Evolutionary conservation across 2,888 invertebrate species (phyloP).

Genomic region (Campoplex capitator): DNA sequence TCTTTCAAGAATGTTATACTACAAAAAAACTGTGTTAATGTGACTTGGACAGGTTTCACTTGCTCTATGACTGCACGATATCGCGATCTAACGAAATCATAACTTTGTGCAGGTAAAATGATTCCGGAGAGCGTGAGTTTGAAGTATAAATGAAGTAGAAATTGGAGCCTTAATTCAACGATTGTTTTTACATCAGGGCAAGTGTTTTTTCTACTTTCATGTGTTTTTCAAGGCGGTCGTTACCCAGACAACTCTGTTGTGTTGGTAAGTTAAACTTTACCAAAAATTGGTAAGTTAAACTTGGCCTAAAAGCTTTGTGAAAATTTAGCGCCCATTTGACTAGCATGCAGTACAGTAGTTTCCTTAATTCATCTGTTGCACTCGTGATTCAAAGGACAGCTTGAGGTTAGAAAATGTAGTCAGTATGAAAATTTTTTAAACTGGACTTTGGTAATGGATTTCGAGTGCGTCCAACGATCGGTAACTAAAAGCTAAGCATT

Average conservation of each 20-base stretch:
- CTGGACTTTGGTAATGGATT: constrained; percentile 69
- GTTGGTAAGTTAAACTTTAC: too few species aligned
- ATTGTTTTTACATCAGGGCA: neutral
- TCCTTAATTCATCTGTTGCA: constrained; percentile 41
- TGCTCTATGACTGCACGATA: neutral
- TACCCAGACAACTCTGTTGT: neutral
- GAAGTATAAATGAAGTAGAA: neutral
- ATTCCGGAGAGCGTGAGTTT: neutral
- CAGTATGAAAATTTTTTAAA: constrained; percentile 38
- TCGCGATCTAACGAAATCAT: neutral
- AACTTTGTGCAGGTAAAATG: neutral
- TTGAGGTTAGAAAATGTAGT: constrained; percentile 39
- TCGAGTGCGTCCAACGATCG: constrained; percentile 72
- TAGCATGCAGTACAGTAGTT: too few species aligned
- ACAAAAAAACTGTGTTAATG: constrained; percentile 2
- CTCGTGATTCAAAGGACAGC: constrained; percentile 49
- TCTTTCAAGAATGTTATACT: constrained; percentile 12
- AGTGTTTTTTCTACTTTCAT: neutral
- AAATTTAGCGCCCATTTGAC: too few species aligned
- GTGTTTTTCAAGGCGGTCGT: neutral
- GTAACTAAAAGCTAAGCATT: constrained; percentile 60
- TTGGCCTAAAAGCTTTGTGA: too few species aligned
- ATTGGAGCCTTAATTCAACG: neutral
- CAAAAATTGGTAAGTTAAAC: too few species aligned
- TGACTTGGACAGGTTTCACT: neutral